Base-by-base conservation (phyloP, 1,140 invertebrate species). In the Gerris buenoi region DNA sequence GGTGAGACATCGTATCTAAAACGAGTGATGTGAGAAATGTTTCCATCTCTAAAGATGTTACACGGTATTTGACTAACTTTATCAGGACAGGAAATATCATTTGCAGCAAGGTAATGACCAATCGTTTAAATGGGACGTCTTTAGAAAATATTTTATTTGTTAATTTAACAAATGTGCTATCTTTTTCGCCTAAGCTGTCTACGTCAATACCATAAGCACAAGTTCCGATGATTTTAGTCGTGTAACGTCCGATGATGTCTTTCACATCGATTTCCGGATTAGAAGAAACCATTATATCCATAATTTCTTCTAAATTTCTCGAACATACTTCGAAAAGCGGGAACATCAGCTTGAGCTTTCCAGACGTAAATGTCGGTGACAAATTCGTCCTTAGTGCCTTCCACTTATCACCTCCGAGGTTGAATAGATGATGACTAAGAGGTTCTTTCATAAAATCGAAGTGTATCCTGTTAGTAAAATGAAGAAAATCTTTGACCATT, bases 181-280 rank as follows among this genome's bases (percentile, higher is more conserved):
- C 73, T 0, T 79, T 74, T 72, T 82, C 76, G 64, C 76, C 74
- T 15, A 84, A 77, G 10, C 82, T 79, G 63, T 83, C 80, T 68
- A 81, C 81, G 25, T 85, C 79, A 1, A 86, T 76, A 0, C 85
- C 85, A 71, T 86, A 85, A 13, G 82, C 84, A 46, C 83, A 81
- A 23, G 77, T 82, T 0, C 81, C 83, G 22, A 86, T 84, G 0
- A 85, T 79, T 73, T 87, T 85, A 56, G 84, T 85, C 0, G 83
- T 81, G 69, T 81, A 86, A 56, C 81, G 79, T 0, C 80, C 80
- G 58, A 83, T 79, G 0, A 84, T 70, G 18, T 86, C 81, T 14
- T 81, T 81, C 2, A 69, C 28, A 22, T 69, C 66, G 14, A 67
- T 26, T 3, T 14, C 71, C 0, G 73, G 27, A 22, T 76, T 62